Evolutionary conservation across 2,113 vertebrate genomes (phyloP).

Genomic region (Albula glossodonta): DNA sequence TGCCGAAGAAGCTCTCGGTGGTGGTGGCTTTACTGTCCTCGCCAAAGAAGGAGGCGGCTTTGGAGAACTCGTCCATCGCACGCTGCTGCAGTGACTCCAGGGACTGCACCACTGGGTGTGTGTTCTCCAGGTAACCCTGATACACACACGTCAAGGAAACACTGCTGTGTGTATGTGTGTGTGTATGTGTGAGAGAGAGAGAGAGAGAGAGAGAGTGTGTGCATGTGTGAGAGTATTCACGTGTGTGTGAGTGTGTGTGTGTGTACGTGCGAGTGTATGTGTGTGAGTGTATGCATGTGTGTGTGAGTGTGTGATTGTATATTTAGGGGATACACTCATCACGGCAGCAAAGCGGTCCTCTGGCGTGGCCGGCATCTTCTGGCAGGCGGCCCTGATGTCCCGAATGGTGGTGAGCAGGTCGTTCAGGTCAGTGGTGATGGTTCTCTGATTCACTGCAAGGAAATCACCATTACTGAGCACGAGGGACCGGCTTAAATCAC

Average conservation of each 20-base stretch:
- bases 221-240: not conserved
- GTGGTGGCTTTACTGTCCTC: conserved; percentile 87
- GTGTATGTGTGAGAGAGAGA: not conserved
- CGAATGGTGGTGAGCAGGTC: conserved; percentile 86
- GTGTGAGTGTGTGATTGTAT: not conserved
- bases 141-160: conserved; percentile 66
- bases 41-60: conserved; percentile 88
- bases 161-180: not conserved
- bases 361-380: conserved; percentile 78
- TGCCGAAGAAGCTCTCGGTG: conserved; percentile 92
- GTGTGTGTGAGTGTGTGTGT: not conserved
- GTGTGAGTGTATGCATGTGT: not conserved
- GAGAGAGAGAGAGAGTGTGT: not conserved
- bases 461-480: not conserved
- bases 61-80: conserved; percentile 87
- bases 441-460: conserved; percentile 86
- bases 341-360: conserved; percentile 89
- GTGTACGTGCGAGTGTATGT: not conserved
- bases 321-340: conserved; percentile 88
- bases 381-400: conserved; percentile 88
- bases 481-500: too few relatives aligned
- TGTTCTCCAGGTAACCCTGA: conserved; percentile 92
- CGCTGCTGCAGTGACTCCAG: conserved; percentile 88
- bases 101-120: conserved; percentile 81
- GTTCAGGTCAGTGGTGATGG: conserved; percentile 80